A percentile compares a stretch with the other conserved stretches of the same genome.
Evolutionary conservation across 92 coral and sea anemone species (phyloP).

Genomic region (Pocillopora meandrina): DNA sequence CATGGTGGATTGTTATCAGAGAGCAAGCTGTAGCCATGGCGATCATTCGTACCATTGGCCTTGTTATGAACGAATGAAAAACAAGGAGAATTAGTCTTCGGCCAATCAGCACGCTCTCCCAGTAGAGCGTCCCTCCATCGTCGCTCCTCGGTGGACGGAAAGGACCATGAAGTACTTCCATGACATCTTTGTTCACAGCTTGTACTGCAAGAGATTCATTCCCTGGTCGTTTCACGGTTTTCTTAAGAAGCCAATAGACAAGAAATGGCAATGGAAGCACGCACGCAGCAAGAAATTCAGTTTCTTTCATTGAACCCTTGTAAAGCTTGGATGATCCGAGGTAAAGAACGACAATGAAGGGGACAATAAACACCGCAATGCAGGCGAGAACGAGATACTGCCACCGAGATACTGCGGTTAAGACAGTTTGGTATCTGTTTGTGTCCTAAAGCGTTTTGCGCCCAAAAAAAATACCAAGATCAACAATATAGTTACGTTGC

Average conservation of each 20-base stretch:
- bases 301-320: conserved; percentile 20
- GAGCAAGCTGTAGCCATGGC: conserved; percentile 49
- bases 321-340: conserved; percentile 48
- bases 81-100: conserved; percentile 49
- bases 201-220: background rate
- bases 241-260: conserved; percentile 36
- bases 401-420: conserved; percentile 50
- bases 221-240: background rate
- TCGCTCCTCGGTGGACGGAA: conserved; percentile 53
- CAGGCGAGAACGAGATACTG: conserved; percentile 45
- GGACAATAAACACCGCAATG: conserved; percentile 45
- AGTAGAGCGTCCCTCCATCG: background rate
- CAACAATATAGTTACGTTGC: too few relatives aligned
- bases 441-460: too few relatives aligned
- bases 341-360: conserved; percentile 48
- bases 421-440: too few relatives aligned
- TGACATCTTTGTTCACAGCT: conserved; percentile 29
- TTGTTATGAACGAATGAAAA: conserved; percentile 39
- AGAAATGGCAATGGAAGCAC: conserved; percentile 56
- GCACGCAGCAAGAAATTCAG: conserved; percentile 53
- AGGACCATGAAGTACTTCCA: conserved; percentile 57
- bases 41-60: conserved; percentile 43
- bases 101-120: conserved; percentile 23
- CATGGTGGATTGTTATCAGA: conserved; percentile 33
- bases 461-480: too few relatives aligned